Base-by-base conservation (phyloP, 92 coral and sea anemone genomes). In the Hydrozoanthus gracilis region DNA sequence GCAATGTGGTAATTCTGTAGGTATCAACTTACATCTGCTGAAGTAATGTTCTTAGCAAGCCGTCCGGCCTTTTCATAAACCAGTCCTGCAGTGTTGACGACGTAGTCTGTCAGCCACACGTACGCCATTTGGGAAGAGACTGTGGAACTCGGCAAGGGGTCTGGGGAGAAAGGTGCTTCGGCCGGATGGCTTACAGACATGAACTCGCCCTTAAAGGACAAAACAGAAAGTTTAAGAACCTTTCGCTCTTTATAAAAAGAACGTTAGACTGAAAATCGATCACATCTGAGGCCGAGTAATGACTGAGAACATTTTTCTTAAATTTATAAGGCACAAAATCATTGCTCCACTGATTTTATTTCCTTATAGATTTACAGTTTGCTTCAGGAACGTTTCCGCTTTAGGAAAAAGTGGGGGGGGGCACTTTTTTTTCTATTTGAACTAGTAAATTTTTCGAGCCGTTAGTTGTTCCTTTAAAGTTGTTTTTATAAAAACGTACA, bases 91-190 rank as follows among this genome's bases (percentile, higher is more conserved):
- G 99, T 91, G 77, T 95, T 97, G 66, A 90, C 51, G 5, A 95
- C 93, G 86, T 95, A 97, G 82, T 97, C 99, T 9, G 99, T 93
- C 51, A 97, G 51, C 94, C 98, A 95, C 8, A 90, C 67, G 71
- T 94, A 97, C 5, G 90, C 90, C 99, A 95, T 97, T 79, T 72
- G 87, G 14, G 56, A 77, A 51, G 97, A 92, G 13, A 83, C 88
- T 17, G 90, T 83, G 48, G 83, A 91, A 4, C 83, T 48, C 18
- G 99, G 95, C 48, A 97, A 92, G 35, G 89, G 89, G 7, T 51
- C 71, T 72, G 99, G 99, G 14, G 89, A 72, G 82, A 97, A 92
- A 15, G 97, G 94, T 3, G 99, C 95, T 79, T 97, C 99, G 16
- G 67, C 84, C 58, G 99, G 99, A 58, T 92, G 90, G 5, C 90